Percentiles rank a stretch among this genome's conserved stretches.
Evolutionary conservation across 2,797 vertebrate genomes (phyloP).

Genomic region (Sebastes matsubarae): DNA sequence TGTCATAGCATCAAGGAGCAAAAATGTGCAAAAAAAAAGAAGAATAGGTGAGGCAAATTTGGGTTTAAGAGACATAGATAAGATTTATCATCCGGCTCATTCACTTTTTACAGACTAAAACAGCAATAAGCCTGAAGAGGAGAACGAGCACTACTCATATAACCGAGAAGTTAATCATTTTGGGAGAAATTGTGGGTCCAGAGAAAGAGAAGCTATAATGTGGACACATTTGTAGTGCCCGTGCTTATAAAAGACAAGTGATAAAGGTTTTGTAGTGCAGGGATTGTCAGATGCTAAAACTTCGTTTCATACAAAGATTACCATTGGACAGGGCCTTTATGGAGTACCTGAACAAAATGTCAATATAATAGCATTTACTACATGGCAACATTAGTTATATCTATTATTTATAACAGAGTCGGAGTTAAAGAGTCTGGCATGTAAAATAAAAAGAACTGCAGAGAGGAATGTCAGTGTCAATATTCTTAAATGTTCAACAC

Average conservation of each 20-base stretch:
- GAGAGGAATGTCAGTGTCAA: not conserved
- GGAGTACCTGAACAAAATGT: not conserved
- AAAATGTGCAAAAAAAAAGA: not conserved
- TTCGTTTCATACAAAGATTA: not conserved
- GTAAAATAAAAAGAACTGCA: not conserved
- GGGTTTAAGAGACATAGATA: not conserved
- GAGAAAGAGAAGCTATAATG: constrained; percentile 1
- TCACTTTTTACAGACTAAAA: constrained; percentile 23
- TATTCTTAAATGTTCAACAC: not conserved
- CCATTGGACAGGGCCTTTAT: not conserved
- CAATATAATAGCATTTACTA: not conserved
- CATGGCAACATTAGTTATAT: too few relatives aligned
- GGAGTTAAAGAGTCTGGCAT: not conserved
- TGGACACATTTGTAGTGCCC: not conserved
- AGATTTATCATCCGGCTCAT: constrained; percentile 1
- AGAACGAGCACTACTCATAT: constrained; percentile 11
- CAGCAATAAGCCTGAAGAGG: constrained; percentile 13
- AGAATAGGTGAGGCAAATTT: not conserved
- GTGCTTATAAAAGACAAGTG: not conserved
- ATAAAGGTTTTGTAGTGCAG: constrained; percentile 9
- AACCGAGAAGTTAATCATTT: constrained; percentile 23
- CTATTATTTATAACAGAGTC: not conserved
- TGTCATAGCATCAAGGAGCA: not conserved
- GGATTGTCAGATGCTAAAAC: not conserved
- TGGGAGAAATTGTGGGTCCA: constrained; percentile 12